Percentiles rank a stretch among this genome's conserved stretches.
Evolutionary conservation across 2,113 vertebrate genomes (phyloP).

Genomic region (Pomatorhinus ruficollis): DNA sequence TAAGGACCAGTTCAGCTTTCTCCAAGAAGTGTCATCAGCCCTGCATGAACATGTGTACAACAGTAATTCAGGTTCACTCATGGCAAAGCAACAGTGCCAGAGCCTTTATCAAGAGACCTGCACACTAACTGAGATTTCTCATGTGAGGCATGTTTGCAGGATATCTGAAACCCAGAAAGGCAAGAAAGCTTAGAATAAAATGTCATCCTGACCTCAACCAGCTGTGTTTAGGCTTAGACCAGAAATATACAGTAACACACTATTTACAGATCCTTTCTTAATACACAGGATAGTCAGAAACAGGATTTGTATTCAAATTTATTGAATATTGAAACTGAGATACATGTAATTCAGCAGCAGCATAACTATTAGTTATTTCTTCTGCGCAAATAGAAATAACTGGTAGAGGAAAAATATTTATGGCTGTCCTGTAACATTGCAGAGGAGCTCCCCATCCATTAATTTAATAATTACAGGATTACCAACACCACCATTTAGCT

Average conservation of each 20-base stretch:
- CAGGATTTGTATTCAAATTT: not conserved
- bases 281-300: not conserved
- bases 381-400: not conserved
- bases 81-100: not conserved
- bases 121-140: constrained; percentile 17
- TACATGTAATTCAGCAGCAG: not conserved
- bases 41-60: not conserved
- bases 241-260: not conserved
- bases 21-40: not conserved
- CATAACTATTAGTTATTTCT: not conserved
- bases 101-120: not conserved
- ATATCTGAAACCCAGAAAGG: not conserved
- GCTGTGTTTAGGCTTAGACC: not conserved
- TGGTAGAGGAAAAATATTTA: not conserved
- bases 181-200: not conserved
- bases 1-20: not conserved
- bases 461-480: not conserved
- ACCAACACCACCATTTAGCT: not conserved
- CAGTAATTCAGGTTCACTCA: not conserved
- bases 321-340: not conserved
- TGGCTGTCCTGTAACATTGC: not conserved
- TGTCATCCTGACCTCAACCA: constrained; percentile 5
- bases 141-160: not conserved
- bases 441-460: not conserved
- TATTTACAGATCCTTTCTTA: not conserved